These are phyloP conservation scores for Pseudorhombus dupliciocellatus DNA, from an alignment of 2,113 vertebrate species.

Conservation along the genomic window DNA sequence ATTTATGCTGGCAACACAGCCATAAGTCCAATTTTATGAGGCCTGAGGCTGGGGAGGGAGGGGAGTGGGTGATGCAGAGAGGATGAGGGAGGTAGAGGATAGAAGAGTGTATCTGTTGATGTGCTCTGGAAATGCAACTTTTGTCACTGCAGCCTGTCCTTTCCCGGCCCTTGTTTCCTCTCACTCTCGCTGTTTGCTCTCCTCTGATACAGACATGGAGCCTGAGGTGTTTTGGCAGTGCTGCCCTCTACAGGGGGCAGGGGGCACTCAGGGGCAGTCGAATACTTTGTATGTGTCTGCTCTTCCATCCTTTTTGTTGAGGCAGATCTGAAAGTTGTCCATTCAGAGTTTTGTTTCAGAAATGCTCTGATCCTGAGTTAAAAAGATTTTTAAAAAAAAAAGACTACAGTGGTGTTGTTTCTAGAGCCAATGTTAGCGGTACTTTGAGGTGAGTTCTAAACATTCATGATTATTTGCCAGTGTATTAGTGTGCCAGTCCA, in stretches of 20 bases:
- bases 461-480: too few relatives aligned
- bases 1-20: slow-evolving; percentile 99
- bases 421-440: too few relatives aligned
- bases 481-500: too few relatives aligned
- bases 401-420: too few relatives aligned
- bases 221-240: slow-evolving; percentile 74
- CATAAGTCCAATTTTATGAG: slow-evolving; percentile 98
- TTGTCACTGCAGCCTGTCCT: slow-evolving; percentile 75
- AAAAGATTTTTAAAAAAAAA: background rate
- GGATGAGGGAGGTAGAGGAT: slow-evolving; percentile 32
- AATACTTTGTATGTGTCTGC: slow-evolving; percentile 21
- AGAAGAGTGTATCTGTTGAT: slow-evolving; percentile 85
- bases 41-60: slow-evolving; percentile 84
- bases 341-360: background rate
- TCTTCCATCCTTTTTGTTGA: background rate
- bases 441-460: too few relatives aligned
- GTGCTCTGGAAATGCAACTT: slow-evolving; percentile 90
- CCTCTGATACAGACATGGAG: slow-evolving; percentile 83
- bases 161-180: background rate
- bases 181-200: slow-evolving; percentile 74
- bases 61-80: slow-evolving; percentile 19
- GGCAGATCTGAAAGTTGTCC: slow-evolving; percentile 1
- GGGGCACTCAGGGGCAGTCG: slow-evolving; percentile 46
- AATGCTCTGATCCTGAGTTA: background rate
- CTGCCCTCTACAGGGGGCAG: slow-evolving; percentile 68